Percentiles rank a stretch among this genome's conserved stretches.
Evolutionary conservation across 2,888 invertebrate genomes (phyloP).

Genomic region (Gasteruption jaculator): DNA sequence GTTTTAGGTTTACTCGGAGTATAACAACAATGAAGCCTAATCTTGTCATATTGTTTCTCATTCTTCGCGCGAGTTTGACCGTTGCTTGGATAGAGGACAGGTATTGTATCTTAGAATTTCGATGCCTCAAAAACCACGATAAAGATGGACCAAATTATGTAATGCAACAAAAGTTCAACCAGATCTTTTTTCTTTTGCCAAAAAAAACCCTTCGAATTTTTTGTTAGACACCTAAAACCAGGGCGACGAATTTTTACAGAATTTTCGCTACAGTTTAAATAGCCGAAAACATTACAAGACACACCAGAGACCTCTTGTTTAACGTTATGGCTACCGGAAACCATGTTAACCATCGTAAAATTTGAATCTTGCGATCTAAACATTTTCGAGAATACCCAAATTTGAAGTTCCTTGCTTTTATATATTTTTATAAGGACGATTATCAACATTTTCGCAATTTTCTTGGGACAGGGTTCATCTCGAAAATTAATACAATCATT

Average conservation of each 20-base stretch:
- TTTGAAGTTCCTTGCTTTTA: background rate
- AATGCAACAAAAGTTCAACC: background rate
- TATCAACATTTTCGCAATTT: slow-evolving; percentile 8
- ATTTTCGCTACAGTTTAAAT: too few species aligned
- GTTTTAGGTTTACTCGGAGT: slow-evolving; percentile 18
- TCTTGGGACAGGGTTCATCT: background rate
- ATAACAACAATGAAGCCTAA: slow-evolving; percentile 27
- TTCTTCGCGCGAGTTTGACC: slow-evolving; percentile 26
- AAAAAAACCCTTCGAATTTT: too few species aligned
- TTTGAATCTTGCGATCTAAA: background rate
- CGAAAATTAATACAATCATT: slow-evolving; percentile 25
- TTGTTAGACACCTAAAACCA: too few species aligned
- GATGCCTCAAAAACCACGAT: background rate
- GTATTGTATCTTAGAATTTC: slow-evolving; percentile 18
- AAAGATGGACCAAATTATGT: background rate
- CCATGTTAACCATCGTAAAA: too few species aligned
- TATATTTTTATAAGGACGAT: background rate
- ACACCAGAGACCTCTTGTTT: too few species aligned
- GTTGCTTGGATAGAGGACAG: slow-evolving; percentile 41
- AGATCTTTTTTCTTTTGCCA: background rate
- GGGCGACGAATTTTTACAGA: too few species aligned
- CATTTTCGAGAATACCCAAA: too few species aligned
- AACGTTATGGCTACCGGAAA: too few species aligned
- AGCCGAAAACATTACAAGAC: too few species aligned
- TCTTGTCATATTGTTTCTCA: slow-evolving; percentile 29